phyloP scores from a whole-genome alignment of 2,888 invertebrate genomes.

The Strigamia maritima region DNA sequence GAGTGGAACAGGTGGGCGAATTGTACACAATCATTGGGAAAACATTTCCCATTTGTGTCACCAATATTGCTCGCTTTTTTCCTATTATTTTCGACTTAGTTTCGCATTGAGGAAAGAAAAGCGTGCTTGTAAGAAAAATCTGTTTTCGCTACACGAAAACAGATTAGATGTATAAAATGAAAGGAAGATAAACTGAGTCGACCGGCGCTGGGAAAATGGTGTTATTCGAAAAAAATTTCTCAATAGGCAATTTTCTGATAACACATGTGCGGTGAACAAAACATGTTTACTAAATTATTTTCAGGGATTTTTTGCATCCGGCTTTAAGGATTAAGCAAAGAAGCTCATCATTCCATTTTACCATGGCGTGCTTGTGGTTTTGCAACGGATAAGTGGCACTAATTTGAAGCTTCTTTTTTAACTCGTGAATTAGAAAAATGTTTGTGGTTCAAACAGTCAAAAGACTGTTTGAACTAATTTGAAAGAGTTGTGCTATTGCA shows the following conservation, averaged over 20 bases:
- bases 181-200: neutral
- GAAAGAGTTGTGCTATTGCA: no score
- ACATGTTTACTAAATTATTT: neutral
- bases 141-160: neutral
- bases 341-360: neutral
- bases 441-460: no score
- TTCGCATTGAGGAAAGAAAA: conserved; percentile 12
- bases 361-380: neutral
- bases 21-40: conserved; percentile 21
- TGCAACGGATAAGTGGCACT: neutral
- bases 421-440: no score
- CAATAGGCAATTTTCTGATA: neutral
- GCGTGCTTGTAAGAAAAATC: neutral
- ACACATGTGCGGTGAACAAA: neutral
- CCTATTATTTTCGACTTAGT: conserved; percentile 21
- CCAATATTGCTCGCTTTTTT: conserved; percentile 21
- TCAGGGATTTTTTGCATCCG: neutral
- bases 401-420: no score
- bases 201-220: neutral
- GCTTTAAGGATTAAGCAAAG: neutral
- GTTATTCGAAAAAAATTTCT: neutral
- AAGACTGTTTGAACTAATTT: no score
- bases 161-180: conserved; percentile 21
- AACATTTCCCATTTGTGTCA: conserved; percentile 28
- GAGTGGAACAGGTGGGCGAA: conserved; percentile 24